Conservation (phyloP, 2,113 vertebrate species). For the Monarcha castaneiventris region DNA sequence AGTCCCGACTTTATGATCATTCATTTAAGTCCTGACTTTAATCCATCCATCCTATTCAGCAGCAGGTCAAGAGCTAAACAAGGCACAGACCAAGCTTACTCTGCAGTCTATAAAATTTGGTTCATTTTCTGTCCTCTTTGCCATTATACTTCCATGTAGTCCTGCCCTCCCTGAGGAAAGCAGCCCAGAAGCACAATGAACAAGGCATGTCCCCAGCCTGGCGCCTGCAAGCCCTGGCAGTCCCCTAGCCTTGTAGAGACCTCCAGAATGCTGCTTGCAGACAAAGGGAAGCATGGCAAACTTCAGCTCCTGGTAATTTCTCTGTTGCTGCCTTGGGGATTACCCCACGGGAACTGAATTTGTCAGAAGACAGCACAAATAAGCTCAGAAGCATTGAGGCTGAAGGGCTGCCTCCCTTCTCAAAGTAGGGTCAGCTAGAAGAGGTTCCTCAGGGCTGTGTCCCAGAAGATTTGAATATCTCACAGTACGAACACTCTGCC, state of each 20-base stretch:
- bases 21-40: neutral
- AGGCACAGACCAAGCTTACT: neutral
- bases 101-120: neutral
- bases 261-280: neutral
- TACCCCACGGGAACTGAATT: neutral
- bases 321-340: neutral
- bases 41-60: neutral
- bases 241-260: neutral
- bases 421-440: neutral
- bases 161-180: neutral
- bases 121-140: neutral
- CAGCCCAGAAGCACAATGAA: neutral
- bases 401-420: neutral
- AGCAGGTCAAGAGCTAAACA: neutral
- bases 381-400: neutral
- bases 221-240: neutral
- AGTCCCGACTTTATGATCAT: neutral
- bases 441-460: neutral
- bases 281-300: neutral
- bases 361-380: neutral
- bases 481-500: neutral
- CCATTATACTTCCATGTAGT: neutral
- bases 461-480: neutral
- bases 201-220: neutral
- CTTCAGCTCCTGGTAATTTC: neutral